Base-by-base conservation (phyloP, 2,888 invertebrate species). In the Eretmocerus hayati region DNA sequence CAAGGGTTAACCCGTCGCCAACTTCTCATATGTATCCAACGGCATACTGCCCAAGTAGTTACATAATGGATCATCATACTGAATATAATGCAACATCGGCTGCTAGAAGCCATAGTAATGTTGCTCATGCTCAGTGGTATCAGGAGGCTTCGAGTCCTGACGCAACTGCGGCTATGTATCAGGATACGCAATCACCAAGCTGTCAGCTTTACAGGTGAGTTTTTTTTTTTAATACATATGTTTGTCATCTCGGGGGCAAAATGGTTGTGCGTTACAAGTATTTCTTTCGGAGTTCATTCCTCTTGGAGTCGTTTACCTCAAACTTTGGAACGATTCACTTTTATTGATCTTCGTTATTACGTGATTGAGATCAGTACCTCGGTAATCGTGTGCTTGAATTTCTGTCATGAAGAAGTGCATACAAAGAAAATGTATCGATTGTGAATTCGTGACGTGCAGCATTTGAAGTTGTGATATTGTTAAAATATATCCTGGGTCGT, bases 101-200 rank as follows among this genome's bases (percentile, higher is more conserved):
- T n/a, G 51, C 59, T 3, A 64, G 69, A 48, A 67, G 63, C 45
- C 69, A 63, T 47, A 59, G 62, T 20, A 59, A 61, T 18, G 54
- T 61, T 0, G 62, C 61, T 6, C 71, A 71, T 53, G 61, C 69
- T 18, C 71, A 71, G 35, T 71, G 71, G 71, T 70, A 70, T 52
- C 71, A 71, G 50, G 70, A 71, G 51, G 68, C 70, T 0, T 62
- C 68, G 5, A 71, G 69, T 55, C 71, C 71, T 2, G 70, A 70
- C 46, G n/a, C n/a, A n/a, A 52, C 65, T 4, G 63, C 69, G 0
- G 65, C 66, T 6, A 69, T 71, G 56, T 71, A 70, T 49, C 71
- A 70, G 55, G 71, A 71, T 11, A 69, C 69, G 0, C 71, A 71
- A 48, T 69, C 69, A 5, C 67, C 71, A 20, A 69, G 64, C 56